Base-by-base conservation (phyloP, 1,140 invertebrate species). In the Yoshiicerus persimilis region DNA sequence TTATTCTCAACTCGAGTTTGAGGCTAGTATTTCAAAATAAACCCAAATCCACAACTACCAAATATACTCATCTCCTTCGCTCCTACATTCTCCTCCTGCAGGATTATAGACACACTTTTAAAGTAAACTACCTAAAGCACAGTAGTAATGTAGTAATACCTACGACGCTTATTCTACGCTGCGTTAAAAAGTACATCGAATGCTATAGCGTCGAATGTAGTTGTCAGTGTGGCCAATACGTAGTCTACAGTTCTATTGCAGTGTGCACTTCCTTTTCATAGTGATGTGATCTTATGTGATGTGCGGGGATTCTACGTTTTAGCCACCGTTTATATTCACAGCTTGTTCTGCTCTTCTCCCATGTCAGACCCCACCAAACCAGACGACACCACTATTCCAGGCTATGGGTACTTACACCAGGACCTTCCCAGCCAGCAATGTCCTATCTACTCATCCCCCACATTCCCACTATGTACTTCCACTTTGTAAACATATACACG, bases 251-350 rank as follows among this genome's bases (percentile, higher is more conserved):
- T n/a, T n/a, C n/a, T n/a, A n/a, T 36, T 38, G 36, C 27, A 23
- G 16, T 32, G 32, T 30, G 32, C 66, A 32, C 16, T 34, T 75
- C 13, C 66, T 75, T 34, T 75, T 34, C 27, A 47, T 62, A 41
- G 47, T 84, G 83, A 84, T 84, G 83, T 84, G 39, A 47, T 83
- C 34, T 75, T 75, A 75, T 86, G 84, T 66, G 34, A 83, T 80
- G 75, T 83, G 70, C 70, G 66, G 75, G 84, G 86, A 87, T 87
- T 87, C 86, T 30, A n/a, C 23, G 75, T 87, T 87, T 87, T 87
- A 87, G 86, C 75, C 75, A 34, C 86, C 86, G 86, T 87, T 87
- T 87, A 87, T 87, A 87, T 87, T 87, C 86, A 87, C 86, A 87
- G 32, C 86, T 87, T 87, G 86, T 87, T 62, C 86, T 83, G 36